Evolutionary conservation across 2,888 invertebrate species (phyloP), one percentile per base, ranked within the genome.

Genomic region (Griposia aprilina): DNA sequence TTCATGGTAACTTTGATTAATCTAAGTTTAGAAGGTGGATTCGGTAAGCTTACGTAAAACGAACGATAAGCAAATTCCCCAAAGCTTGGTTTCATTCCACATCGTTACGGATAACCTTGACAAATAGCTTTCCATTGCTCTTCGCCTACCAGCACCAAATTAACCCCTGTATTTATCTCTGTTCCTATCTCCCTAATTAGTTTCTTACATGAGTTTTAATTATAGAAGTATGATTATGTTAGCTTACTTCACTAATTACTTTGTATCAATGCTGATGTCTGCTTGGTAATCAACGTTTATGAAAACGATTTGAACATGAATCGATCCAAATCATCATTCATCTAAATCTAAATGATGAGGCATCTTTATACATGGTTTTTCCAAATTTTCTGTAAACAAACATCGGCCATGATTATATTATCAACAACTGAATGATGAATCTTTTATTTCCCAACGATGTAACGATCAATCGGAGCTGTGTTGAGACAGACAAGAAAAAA

Each of bases 401-500:
- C 26, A 73, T 70, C 1, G 2, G 6, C 48, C 26, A 30, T n/a
- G 13, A 66, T 8, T n/a, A 30, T 69, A 65, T 6, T 7, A 70
- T n/a, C 15, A 50, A 41, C 26, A 73, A 52, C 20, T 11, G 4
- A 41, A 71, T 50, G 4, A 75, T 15, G 6, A 52, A 13, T 68
- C 20, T 59, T 6, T n/a, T 30, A 63, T 57, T 52, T 59, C 48
- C 41, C 62, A 30, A n/a, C 50, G 1, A 78, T 23, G 20, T 41
- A 57, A 70, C 50, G n/a, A 63, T 62, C 6, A n/a, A n/a, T 26
- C 17, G 4, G 3, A n/a, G 17, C 15, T 36, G 23, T 30, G 60
- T 60, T n/a, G 17, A 57, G 5, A 70, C 57, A 71, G 1, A n/a
- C 17, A 57, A 26, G 26, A 60, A 72, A 66, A 79, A 80, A 55